These are phyloP conservation scores for Sitta europaea DNA, from an alignment of 2,113 vertebrate species.

Conservation along the genomic window DNA sequence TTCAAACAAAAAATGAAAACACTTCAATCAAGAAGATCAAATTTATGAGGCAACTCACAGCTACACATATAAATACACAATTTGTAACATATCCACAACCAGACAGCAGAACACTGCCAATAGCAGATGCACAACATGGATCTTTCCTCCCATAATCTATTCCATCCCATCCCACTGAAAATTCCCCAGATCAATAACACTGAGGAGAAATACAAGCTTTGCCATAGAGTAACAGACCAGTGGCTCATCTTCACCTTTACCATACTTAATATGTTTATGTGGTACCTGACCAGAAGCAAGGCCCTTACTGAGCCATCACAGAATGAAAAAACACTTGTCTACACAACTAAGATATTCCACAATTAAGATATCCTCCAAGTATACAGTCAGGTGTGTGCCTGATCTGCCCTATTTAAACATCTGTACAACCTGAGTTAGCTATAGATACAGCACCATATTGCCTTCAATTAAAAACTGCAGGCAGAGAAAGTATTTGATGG, in stretches of 20 bases:
- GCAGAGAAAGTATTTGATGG: background rate
- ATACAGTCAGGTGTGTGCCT: background rate
- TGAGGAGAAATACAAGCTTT: background rate
- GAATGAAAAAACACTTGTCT: background rate
- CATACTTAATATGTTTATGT: background rate
- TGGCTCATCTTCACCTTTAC: background rate
- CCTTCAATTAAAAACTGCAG: background rate
- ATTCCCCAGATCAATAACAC: background rate
- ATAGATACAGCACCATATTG: background rate
- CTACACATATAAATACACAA: background rate
- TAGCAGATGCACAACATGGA: background rate
- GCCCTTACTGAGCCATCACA: background rate
- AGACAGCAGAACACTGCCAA: background rate
- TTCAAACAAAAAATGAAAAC: background rate
- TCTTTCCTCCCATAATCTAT: background rate
- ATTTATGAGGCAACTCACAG: background rate
- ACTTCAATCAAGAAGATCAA: background rate
- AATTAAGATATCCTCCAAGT: no score
- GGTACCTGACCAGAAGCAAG: background rate
- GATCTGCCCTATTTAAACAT: background rate
- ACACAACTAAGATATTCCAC: background rate
- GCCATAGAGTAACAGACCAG: background rate
- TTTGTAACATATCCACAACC: background rate
- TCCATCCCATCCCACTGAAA: background rate
- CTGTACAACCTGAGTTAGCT: background rate